Base-by-base conservation (phyloP, 2,113 vertebrate genomes). In the Myrmecophaga tridactyla region DNA sequence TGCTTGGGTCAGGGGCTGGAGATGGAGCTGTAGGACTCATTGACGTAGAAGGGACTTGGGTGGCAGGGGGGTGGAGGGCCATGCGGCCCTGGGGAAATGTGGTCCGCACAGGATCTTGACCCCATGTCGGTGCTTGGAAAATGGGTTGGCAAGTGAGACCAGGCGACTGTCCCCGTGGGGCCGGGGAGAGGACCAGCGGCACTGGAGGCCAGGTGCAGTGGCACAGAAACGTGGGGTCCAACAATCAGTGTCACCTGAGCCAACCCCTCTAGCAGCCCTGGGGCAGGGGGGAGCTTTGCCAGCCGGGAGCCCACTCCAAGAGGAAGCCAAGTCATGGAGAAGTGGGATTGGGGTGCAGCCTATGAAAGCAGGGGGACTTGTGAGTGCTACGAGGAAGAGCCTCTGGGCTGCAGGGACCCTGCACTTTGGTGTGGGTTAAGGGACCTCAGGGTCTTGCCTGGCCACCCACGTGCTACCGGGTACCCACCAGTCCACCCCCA, bases 121-220 rank as follows among this genome's bases (percentile, higher is more conserved):
- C 48, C 67, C 39, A 85, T 94, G 76, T 93, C 76, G 53, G 70
- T 43, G 81, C 89, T 96, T 94, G 93, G 91, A 95, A 93, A 88
- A 84, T 51, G 41, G 60, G 63, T 46, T 94, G 97, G 92, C 89
- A 97, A 97, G 94, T 89, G 77, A 95, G 80, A 76, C 63, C 65
- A 76, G 62, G 86, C 93, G 92, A 94, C 31, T 53, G 56, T 70
- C 41, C 85, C 77, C 51, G 46, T 21, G 14, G 48, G 83, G n/a
- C 82, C 80, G 76, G 27, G 58, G 67, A 91, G 69, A 69, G 58
- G 86, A 11, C 76, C 89, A 78, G 89, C n/a, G 10, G 82, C 53
- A 12, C 15, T 18, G 17, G 53, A 18, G 14, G 53, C 53, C 53
- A 18, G 53, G 53, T 56, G 53, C 53, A 18, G 53, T 56, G 53